phyloP scores from a whole-genome alignment of 2,888 invertebrate genomes.

The Trimorus sp. region DNA sequence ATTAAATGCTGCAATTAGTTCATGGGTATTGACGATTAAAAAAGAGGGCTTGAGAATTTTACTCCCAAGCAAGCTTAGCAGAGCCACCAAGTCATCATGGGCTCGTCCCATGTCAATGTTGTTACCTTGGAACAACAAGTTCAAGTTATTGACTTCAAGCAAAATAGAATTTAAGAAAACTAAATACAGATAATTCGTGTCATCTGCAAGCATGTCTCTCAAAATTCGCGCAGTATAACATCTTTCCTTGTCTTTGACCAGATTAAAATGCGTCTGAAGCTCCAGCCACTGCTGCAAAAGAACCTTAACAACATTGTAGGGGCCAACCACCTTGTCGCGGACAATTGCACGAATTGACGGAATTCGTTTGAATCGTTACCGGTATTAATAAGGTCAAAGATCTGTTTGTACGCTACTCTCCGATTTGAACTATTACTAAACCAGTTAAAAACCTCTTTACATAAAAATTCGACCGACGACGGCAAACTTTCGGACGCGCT shows the following conservation, averaged over 20 bases:
- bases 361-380: conserved; percentile 35
- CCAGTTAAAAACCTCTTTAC: conserved; percentile 29
- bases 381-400: conserved; percentile 60
- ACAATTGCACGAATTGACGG: conserved; percentile 59
- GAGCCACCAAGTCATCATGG: conserved; percentile 30
- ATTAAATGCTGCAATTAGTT: conserved; percentile 22
- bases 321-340: conserved; percentile 66
- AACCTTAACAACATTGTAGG: conserved; percentile 59
- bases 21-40: conserved; percentile 5
- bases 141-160: conserved; percentile 40
- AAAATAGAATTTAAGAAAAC: conserved; percentile 44
- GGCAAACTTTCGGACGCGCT: conserved; percentile 28
- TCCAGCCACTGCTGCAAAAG: conserved; percentile 64
- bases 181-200: conserved; percentile 51
- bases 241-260: conserved; percentile 46
- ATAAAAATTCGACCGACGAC: conserved; percentile 30
- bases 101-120: conserved; percentile 42
- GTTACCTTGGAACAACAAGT: conserved; percentile 47
- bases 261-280: conserved; percentile 53
- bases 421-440: conserved; percentile 25
- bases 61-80: conserved; percentile 33
- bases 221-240: conserved; percentile 56
- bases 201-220: conserved; percentile 57
- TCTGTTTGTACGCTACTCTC: conserved; percentile 49
- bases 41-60: conserved; percentile 54